Percentiles rank a stretch among this genome's conserved stretches.
These are phyloP conservation scores for Lathamus discolor DNA, from an alignment of 2,113 vertebrate species.

Conservation along the genomic window DNA sequence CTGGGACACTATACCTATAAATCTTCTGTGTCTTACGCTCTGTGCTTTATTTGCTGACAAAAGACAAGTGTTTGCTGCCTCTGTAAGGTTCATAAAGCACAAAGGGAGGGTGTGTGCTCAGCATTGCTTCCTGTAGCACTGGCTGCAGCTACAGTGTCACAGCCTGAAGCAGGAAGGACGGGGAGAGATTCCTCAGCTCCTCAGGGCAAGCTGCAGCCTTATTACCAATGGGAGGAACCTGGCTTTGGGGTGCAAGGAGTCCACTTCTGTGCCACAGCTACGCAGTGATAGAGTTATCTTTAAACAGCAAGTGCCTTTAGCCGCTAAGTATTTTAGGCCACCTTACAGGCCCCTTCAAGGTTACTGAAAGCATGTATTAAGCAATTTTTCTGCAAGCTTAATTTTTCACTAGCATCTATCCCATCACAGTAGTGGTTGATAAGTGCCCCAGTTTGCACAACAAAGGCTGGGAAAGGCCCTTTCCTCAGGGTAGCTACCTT, in stretches of 20 bases:
- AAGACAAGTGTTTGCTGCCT: conserved; percentile 28
- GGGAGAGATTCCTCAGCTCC: not conserved
- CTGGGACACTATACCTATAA: conserved; percentile 13
- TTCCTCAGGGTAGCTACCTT: not conserved
- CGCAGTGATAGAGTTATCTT: not conserved
- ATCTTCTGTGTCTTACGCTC: not conserved
- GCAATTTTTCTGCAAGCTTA: not conserved
- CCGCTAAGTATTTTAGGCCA: not conserved
- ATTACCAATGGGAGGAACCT: not conserved
- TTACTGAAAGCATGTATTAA: not conserved
- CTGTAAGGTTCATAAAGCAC: conserved; percentile 35
- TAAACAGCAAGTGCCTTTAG: not conserved
- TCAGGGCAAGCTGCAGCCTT: not conserved
- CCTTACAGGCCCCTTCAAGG: not conserved
- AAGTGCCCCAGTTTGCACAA: not conserved
- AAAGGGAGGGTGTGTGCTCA: conserved; percentile 18
- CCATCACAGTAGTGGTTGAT: not conserved
- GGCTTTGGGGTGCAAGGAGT: not conserved
- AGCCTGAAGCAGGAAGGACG: not conserved
- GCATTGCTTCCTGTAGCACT: not conserved
- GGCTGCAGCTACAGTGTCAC: not conserved
- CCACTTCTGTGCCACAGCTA: not conserved
- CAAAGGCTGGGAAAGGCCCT: not conserved
- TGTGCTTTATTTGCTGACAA: conserved; percentile 11
- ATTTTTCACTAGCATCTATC: not conserved